Percentiles rank a stretch among this genome's conserved stretches.
These are phyloP conservation scores for Meghimatium bilineatum DNA, from an alignment of 2,888 invertebrate species.

Conservation along the genomic window DNA sequence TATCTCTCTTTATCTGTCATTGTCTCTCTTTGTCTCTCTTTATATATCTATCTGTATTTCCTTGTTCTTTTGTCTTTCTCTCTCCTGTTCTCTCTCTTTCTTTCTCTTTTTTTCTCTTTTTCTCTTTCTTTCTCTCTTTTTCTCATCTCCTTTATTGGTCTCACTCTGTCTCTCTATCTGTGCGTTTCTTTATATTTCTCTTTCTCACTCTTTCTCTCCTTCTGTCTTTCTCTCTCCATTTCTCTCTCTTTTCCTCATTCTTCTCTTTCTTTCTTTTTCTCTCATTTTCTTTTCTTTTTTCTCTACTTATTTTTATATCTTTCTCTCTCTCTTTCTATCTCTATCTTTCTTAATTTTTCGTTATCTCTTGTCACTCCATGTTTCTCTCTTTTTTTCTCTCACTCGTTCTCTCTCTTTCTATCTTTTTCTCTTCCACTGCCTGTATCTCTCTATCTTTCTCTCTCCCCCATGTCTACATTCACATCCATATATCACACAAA, in stretches of 20 bases:
- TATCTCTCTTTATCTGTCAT: too few relatives aligned
- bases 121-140: too few relatives aligned
- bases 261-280: not conserved
- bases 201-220: not conserved
- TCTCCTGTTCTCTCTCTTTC: too few relatives aligned
- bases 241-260: constrained; percentile 1
- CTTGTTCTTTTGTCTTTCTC: too few relatives aligned
- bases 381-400: not conserved
- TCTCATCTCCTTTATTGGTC: not conserved
- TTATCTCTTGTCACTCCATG: not conserved
- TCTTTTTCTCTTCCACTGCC: too few relatives aligned
- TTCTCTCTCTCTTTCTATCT: too few relatives aligned
- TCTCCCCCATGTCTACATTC: too few relatives aligned
- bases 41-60: too few relatives aligned
- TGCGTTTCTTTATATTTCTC: not conserved
- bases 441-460: constrained; percentile 3
- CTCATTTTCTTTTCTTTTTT: not conserved
- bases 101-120: not conserved
- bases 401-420: not conserved
- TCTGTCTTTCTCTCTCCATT: constrained; percentile 10
- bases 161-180: not conserved
- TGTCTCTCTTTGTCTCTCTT: too few relatives aligned
- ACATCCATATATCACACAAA: too few relatives aligned
- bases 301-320: not conserved
- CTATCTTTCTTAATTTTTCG: too few relatives aligned